A percentile compares a stretch with the other conserved stretches of the same genome.
Conservation (phyloP, 2,797 vertebrate genomes). For the Botia almorhae region DNA sequence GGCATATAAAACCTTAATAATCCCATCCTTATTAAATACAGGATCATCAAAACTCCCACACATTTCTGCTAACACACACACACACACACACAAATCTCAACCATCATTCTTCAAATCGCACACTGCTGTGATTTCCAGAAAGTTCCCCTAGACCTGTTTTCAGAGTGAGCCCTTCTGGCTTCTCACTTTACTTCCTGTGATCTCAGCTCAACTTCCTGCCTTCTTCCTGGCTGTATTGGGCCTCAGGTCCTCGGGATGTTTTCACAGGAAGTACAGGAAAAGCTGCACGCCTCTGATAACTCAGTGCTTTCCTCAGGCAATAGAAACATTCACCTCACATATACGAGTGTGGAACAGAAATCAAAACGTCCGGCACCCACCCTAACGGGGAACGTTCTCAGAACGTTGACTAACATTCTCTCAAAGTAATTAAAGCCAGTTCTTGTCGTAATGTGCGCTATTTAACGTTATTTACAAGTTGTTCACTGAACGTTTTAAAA, state of each 20-base stretch:
- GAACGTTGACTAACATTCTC: too few relatives aligned
- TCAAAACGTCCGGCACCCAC: too few relatives aligned
- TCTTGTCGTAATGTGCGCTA: too few relatives aligned
- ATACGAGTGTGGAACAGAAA: too few relatives aligned
- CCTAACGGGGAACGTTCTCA: too few relatives aligned
- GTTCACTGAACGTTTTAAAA: too few relatives aligned
- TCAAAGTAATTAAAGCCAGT: too few relatives aligned
- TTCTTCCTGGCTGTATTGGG: conserved; percentile 55
- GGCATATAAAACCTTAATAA: conserved; percentile 14
- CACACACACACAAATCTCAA: conserved; percentile 6
- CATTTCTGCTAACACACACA: not conserved
- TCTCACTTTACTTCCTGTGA: conserved; percentile 59
- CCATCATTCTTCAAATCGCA: not conserved
- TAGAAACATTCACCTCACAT: conserved; percentile 48
- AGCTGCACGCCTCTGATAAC: conserved; percentile 61
- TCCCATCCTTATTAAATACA: conserved; percentile 40
- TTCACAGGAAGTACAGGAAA: conserved; percentile 65
- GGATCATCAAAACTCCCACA: conserved; percentile 27
- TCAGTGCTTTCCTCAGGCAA: conserved; percentile 53
- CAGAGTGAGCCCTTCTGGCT: conserved; percentile 43
- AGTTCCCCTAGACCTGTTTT: conserved; percentile 42
- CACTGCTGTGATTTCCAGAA: conserved; percentile 32
- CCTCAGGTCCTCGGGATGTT: conserved; percentile 63
- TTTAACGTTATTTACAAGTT: too few relatives aligned
- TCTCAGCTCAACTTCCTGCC: conserved; percentile 60